Percentiles rank a stretch among this genome's conserved stretches.
phyloP scores from a whole-genome alignment of 2,888 invertebrate species.

The Elysia crispata region DNA sequence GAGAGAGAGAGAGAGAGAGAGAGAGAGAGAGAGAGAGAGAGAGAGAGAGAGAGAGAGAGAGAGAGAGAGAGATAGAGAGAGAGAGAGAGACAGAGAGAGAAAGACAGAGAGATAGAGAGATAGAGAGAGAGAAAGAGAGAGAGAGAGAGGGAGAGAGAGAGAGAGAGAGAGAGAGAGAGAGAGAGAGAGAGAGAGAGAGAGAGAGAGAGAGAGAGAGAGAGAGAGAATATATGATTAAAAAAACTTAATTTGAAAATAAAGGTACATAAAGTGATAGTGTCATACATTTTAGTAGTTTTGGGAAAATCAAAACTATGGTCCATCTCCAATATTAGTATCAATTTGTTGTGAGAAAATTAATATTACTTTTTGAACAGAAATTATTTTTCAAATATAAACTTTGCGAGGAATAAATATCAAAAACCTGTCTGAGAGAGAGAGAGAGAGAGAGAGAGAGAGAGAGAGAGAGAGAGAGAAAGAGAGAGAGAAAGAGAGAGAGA shows the following conservation, averaged over 20 bases:
- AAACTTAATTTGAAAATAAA: not conserved
- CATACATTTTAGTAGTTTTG: too few relatives aligned
- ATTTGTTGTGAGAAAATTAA: not conserved
- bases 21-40: too few relatives aligned
- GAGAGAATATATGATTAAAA: not conserved
- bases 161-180: not conserved
- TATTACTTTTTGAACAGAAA: not conserved
- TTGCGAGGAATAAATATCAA: not conserved
- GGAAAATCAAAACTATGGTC: not conserved
- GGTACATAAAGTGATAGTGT: too few relatives aligned
- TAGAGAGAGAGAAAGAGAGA: not conserved
- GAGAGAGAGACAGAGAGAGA: not conserved
- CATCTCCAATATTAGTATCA: not conserved
- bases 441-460: constrained; percentile 31
- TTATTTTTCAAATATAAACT: not conserved
- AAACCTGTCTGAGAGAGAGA: not conserved
- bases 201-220: not conserved
- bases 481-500: constrained; percentile 29
- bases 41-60: too few relatives aligned
- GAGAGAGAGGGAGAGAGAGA: not conserved
- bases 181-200: not conserved
- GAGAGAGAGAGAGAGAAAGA: constrained; percentile 14
- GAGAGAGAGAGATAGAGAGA: too few relatives aligned
- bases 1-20: too few relatives aligned
- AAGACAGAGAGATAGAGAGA: not conserved